These are phyloP conservation scores for Belgica antarctica DNA, from an alignment of 2,888 invertebrate species.

Conservation along the genomic window DNA sequence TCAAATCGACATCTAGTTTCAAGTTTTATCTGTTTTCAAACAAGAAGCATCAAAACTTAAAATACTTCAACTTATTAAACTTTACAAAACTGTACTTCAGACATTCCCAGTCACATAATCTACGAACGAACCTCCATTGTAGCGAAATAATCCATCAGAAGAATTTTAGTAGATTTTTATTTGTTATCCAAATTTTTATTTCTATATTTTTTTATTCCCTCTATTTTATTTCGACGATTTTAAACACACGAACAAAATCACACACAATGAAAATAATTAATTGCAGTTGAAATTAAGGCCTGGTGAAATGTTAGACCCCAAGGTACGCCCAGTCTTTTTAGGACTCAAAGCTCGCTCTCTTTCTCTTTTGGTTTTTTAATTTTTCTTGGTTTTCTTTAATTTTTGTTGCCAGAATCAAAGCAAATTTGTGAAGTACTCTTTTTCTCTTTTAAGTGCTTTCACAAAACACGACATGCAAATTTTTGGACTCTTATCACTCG, in stretches of 20 bases:
- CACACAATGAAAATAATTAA: constrained; percentile 44
- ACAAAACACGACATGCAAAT: neutral
- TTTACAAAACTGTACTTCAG: too few relatives aligned
- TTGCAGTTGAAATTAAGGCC: constrained; percentile 66
- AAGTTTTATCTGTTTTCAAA: too few relatives aligned
- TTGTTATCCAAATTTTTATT: constrained; percentile 43
- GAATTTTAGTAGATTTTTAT: constrained; percentile 20
- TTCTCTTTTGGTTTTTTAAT: constrained; percentile 10
- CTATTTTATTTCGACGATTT: constrained; percentile 34
- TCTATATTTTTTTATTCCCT: constrained; percentile 29
- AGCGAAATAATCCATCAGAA: neutral
- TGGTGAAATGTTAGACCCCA: constrained; percentile 72
- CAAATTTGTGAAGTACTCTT: neutral
- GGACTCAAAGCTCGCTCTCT: constrained; percentile 21
- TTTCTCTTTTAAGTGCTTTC: neutral
- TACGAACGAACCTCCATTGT: neutral
- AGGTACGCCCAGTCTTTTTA: constrained; percentile 60
- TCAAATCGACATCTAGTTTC: too few relatives aligned
- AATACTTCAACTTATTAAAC: too few relatives aligned
- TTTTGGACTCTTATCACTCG: neutral
- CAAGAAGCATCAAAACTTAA: too few relatives aligned
- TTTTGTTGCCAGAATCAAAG: neutral
- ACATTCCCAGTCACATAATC: too few relatives aligned
- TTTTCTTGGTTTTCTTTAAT: constrained; percentile 20
- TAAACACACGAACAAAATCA: constrained; percentile 34